Evolutionary conservation across 2,797 vertebrate species (phyloP).

Genomic region (Kryptolebias ocellatus): DNA sequence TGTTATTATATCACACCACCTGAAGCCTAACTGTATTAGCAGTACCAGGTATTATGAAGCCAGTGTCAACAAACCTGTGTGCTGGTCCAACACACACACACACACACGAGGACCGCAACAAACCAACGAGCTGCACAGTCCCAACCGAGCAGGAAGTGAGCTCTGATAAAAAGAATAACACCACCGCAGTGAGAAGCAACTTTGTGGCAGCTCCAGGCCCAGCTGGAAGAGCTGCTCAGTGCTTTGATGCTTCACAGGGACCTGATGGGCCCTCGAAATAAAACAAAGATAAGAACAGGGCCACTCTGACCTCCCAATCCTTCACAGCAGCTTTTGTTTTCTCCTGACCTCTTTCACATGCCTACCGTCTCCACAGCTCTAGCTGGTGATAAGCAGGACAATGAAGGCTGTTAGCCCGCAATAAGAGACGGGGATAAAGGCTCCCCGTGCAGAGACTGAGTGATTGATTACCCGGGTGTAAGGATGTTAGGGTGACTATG

Average conservation of each 20-base stretch:
- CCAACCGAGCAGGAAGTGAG: slow-evolving; percentile 68
- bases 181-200: slow-evolving; percentile 16
- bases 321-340: slow-evolving; percentile 58
- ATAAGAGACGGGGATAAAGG: slow-evolving; percentile 48
- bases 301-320: slow-evolving; percentile 42
- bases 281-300: slow-evolving; percentile 70
- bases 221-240: slow-evolving; percentile 27
- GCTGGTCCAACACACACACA: neutral
- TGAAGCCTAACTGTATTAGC: neutral
- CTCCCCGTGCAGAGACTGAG: slow-evolving; percentile 27
- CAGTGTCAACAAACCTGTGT: neutral
- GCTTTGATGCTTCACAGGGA: slow-evolving; percentile 36
- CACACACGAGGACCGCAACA: slow-evolving; percentile 42
- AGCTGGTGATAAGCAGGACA: slow-evolving; percentile 67
- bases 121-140: slow-evolving; percentile 54
- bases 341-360: slow-evolving; percentile 61
- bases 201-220: slow-evolving; percentile 37
- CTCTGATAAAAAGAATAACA: slow-evolving; percentile 71
- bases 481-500: slow-evolving; percentile 18
- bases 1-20: too few species aligned
- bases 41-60: slow-evolving; percentile 17
- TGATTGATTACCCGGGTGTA: slow-evolving; percentile 40
- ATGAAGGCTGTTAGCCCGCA: slow-evolving; percentile 51
- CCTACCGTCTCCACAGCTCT: slow-evolving; percentile 35
- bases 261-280: slow-evolving; percentile 56